These are phyloP conservation scores for Neolamprologus falcicula DNA, from an alignment of 2,113 vertebrate species.

Conservation along the genomic window DNA sequence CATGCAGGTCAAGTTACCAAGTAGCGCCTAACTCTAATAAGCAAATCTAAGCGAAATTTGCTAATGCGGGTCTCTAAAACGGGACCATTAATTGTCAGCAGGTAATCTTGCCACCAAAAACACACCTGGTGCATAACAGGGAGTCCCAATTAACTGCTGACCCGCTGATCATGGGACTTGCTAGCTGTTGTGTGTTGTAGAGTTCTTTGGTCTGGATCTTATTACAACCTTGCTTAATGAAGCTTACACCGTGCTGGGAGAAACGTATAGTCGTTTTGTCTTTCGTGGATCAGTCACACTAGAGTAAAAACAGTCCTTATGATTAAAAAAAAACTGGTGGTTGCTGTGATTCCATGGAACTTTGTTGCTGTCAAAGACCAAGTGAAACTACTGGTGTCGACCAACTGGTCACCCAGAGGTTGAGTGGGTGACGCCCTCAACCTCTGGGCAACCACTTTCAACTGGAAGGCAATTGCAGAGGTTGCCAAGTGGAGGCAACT, in stretches of 20 bases:
- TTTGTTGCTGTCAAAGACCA: background rate
- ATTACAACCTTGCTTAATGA: background rate
- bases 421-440: background rate
- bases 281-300: background rate
- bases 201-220: background rate
- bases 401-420: background rate
- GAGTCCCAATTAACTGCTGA: background rate
- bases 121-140: background rate
- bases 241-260: background rate
- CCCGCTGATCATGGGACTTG: fast-evolving
- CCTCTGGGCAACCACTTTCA: background rate
- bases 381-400: background rate
- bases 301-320: background rate
- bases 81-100: background rate
- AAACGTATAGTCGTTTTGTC: background rate
- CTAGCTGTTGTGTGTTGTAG: background rate
- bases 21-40: background rate
- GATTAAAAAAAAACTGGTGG: fast-evolving
- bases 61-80: background rate
- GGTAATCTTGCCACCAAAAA: background rate
- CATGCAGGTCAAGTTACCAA: background rate
- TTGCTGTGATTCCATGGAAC: background rate
- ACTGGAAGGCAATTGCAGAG: background rate
- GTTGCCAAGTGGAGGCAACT: background rate
- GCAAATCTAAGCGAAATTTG: fast-evolving